phyloP scores from a whole-genome alignment of 2,888 invertebrate genomes.

The Griposia aprilina region DNA sequence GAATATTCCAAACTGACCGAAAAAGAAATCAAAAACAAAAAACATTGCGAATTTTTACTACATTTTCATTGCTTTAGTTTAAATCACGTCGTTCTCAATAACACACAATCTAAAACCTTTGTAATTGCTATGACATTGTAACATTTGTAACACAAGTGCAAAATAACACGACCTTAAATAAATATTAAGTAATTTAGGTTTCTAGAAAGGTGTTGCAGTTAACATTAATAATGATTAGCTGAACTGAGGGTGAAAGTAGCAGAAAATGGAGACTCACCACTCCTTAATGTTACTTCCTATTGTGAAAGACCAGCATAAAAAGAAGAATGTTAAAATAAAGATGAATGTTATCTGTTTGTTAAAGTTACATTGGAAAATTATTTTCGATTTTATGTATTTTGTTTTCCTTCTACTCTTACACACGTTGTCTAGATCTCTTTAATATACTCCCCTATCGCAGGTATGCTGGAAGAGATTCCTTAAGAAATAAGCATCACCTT shows the following conservation, averaged over 20 bases:
- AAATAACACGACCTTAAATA: constrained; percentile 35
- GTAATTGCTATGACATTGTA: constrained; percentile 47
- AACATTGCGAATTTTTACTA: not conserved
- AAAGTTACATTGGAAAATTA: no score
- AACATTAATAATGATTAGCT: constrained; percentile 35
- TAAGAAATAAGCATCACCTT: no score
- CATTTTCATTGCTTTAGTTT: constrained; percentile 8
- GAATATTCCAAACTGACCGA: not conserved
- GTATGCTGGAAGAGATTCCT: no score
- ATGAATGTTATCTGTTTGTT: no score
- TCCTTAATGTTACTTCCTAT: constrained; percentile 3
- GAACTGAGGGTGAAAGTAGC: constrained; percentile 24
- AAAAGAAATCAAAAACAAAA: not conserved
- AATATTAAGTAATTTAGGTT: constrained; percentile 44
- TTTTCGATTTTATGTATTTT: no score
- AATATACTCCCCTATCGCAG: no score
- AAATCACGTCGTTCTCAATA: constrained; percentile 43
- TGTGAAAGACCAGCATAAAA: not conserved
- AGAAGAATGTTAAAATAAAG: not conserved
- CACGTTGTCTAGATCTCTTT: no score
- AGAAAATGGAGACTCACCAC: constrained; percentile 12
- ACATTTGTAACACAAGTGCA: constrained; percentile 36
- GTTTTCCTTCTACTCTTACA: no score
- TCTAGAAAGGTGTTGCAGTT: constrained; percentile 43
- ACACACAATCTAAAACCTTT: constrained; percentile 50